Conservation (phyloP, 2,888 invertebrate species). For the Trissoscelio sp. region DNA sequence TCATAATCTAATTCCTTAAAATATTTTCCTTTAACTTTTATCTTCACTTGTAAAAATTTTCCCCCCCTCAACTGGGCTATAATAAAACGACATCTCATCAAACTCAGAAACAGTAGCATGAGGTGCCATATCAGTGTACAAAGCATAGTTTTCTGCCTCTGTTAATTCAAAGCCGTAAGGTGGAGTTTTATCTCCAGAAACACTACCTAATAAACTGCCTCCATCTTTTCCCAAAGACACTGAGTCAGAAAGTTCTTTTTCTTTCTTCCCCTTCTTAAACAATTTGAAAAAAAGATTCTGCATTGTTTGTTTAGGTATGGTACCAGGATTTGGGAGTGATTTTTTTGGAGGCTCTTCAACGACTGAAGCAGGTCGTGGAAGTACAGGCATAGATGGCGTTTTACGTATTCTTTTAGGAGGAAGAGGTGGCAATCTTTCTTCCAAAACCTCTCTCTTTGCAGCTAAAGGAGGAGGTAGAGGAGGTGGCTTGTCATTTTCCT, state of each 20-base stretch:
- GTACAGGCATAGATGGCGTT: slow-evolving; percentile 80
- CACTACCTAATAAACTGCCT: slow-evolving; percentile 70
- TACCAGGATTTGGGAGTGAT: slow-evolving; percentile 84
- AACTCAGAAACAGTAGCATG: slow-evolving; percentile 94
- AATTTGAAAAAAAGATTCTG: slow-evolving; percentile 87
- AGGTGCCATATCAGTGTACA: slow-evolving; percentile 94
- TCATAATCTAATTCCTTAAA: no score
- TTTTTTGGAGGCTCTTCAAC: slow-evolving; percentile 84
- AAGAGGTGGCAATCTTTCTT: slow-evolving; percentile 89
- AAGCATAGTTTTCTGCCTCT: slow-evolving; percentile 94
- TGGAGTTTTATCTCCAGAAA: slow-evolving; percentile 75
- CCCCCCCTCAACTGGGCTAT: slow-evolving; percentile 92
- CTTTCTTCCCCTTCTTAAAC: slow-evolving; percentile 86
- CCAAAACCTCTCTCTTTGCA: slow-evolving; percentile 83
- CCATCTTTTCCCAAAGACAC: slow-evolving; percentile 52
- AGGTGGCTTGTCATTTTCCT: slow-evolving; percentile 84
- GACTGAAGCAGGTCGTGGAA: slow-evolving; percentile 74
- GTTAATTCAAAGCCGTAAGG: slow-evolving; percentile 87
- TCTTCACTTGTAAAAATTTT: slow-evolving; percentile 85
- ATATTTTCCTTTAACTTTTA: slow-evolving; percentile 35
- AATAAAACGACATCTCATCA: slow-evolving; percentile 94
- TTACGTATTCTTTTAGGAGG: slow-evolving; percentile 89
- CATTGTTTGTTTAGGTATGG: slow-evolving; percentile 86
- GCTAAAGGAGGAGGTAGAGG: slow-evolving; percentile 72
- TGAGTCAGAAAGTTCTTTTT: slow-evolving; percentile 73